These are phyloP conservation scores for Noturus placidus DNA, from an alignment of 2,113 vertebrate species.

Conservation along the genomic window DNA sequence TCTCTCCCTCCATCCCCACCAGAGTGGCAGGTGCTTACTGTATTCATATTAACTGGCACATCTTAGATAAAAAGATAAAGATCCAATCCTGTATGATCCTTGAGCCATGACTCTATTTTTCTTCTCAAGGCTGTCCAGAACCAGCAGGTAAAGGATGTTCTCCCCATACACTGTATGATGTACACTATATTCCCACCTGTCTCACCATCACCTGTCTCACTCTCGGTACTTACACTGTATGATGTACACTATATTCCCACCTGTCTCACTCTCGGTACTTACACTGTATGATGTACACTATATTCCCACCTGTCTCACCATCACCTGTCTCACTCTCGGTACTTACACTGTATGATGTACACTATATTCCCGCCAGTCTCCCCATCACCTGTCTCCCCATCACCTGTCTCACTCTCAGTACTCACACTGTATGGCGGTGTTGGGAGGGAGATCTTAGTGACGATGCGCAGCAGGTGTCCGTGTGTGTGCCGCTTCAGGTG, in stretches of 20 bases:
- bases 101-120: no score
- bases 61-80: no score
- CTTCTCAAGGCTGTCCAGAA: no score
- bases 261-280: neutral
- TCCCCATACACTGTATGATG: no score
- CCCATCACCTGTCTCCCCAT: neutral
- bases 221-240: no score
- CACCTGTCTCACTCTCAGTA: constrained; percentile 51
- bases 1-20: neutral
- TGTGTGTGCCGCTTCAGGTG: constrained; percentile 82
- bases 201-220: no score
- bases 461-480: constrained; percentile 87
- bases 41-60: no score
- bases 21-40: neutral
- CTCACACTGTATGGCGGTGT: constrained; percentile 97
- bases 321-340: neutral
- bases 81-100: no score
- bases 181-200: no score
- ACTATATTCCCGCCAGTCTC: neutral
- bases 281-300: neutral
- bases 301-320: neutral
- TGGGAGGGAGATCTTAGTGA: constrained; percentile 94
- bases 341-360: neutral
- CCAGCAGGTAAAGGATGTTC: no score
- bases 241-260: no score